These are phyloP conservation scores for Ispidina lecontei DNA, from an alignment of 2,797 vertebrate genomes.

Conservation along the genomic window DNA sequence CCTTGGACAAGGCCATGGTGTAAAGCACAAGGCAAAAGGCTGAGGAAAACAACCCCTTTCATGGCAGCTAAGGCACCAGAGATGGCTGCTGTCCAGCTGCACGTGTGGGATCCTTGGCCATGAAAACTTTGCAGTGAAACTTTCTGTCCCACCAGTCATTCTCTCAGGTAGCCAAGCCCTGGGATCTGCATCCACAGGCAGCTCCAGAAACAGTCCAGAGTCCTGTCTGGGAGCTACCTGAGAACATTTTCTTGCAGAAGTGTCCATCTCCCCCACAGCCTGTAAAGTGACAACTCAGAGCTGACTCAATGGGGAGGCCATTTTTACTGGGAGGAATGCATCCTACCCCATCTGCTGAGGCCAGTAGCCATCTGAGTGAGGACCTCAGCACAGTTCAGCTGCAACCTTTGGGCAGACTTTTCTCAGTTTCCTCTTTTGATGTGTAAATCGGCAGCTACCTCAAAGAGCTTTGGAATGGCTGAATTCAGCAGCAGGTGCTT, in stretches of 20 bases:
- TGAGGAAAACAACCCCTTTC: neutral
- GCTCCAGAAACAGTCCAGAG: neutral
- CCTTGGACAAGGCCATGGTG: neutral
- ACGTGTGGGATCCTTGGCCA: accelerated
- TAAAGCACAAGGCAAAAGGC: neutral
- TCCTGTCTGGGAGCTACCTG: neutral
- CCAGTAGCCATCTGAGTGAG: neutral
- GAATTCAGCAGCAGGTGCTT: slow-evolving; percentile 48
- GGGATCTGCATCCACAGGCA: accelerated
- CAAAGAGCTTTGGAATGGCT: slow-evolving; percentile 27
- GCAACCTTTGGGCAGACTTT: slow-evolving; percentile 23
- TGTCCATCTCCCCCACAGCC: neutral
- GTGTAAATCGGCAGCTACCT: slow-evolving; percentile 58
- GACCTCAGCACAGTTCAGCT: neutral
- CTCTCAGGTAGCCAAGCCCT: neutral
- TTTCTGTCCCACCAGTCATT: accelerated
- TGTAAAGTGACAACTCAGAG: neutral
- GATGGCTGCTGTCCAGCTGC: accelerated
- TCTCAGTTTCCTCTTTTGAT: slow-evolving; percentile 51
- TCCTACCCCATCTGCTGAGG: slow-evolving; percentile 28
- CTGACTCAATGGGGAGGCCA: neutral
- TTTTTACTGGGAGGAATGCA: accelerated
- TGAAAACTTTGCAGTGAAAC: neutral
- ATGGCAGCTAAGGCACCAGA: neutral
- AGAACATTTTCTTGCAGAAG: neutral